Conservation (phyloP, 64 coral and sea anemone genomes). For the Montipora sp. region DNA sequence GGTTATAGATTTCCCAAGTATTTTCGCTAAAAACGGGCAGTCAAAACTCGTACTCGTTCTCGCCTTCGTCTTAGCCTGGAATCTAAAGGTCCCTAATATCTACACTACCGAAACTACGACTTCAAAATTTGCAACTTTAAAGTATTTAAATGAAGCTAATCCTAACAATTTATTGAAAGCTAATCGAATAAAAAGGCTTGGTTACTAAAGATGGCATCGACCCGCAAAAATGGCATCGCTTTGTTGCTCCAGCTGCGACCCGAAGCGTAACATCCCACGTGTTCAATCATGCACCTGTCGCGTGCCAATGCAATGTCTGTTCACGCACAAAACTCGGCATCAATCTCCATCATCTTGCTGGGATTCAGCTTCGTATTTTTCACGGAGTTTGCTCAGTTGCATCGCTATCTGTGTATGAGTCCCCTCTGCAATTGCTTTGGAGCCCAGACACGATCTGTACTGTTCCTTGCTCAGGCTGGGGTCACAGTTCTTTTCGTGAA, state of each 20-base stretch:
- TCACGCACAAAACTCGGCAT: neutral
- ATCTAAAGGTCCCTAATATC: too few species aligned
- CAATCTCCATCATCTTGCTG: slow-evolving; percentile 48
- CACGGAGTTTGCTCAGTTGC: slow-evolving; percentile 75
- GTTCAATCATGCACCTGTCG: neutral
- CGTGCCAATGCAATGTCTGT: neutral
- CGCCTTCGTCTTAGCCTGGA: too few species aligned
- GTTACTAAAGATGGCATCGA: too few species aligned
- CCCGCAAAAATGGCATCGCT: too few species aligned
- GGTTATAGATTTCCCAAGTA: too few species aligned
- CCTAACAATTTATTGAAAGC: too few species aligned
- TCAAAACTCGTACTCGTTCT: too few species aligned
- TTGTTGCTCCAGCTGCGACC: neutral
- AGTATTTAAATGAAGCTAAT: too few species aligned
- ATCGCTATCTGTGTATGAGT: slow-evolving; percentile 79
- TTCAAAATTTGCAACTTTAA: too few species aligned
- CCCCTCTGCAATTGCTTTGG: slow-evolving; percentile 84
- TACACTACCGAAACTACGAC: too few species aligned
- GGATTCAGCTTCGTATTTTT: slow-evolving; percentile 66
- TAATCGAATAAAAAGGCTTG: too few species aligned
- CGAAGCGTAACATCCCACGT: neutral
- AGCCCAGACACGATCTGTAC: slow-evolving; percentile 77
- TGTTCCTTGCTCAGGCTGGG: slow-evolving; percentile 69
- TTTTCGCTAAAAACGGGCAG: too few species aligned
- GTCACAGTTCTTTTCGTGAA: slow-evolving; percentile 93